Base-by-base conservation (phyloP, 2,888 invertebrate species). In the Neoascia interrupta region DNA sequence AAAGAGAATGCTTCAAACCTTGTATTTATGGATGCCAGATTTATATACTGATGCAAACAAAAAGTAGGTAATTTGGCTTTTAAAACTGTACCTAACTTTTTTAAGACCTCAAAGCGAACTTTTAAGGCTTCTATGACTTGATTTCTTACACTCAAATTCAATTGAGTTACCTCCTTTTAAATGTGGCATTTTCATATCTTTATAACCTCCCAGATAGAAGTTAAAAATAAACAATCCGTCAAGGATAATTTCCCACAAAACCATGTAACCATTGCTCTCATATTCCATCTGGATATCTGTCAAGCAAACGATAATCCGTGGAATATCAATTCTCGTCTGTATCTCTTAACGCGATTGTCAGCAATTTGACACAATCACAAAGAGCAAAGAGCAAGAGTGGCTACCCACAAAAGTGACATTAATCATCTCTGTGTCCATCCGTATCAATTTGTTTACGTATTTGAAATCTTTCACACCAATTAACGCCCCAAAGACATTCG, bases 401-500 rank as follows among this genome's bases (percentile, higher is more conserved):
- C 31, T 18, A 31, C 53, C 61, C 53, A 60, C 60, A 53, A 8
- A 63, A 31, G 49, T 58, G 72, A 60, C 63, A 60, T 76, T 58
- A 19, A 72, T 76, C 64, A 66, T 76, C 64, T 58, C 37, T 60
- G 18, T 68, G 72, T 79, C 72, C 72, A 49, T 61, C 45, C 51
- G 61, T 61, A 56, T 26, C 41, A 51, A 73, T 73, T 73, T 79
- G 79, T 79, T 79, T 79, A 79, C 51, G 56, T 68, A 56, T 61
- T 68, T 45, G 37, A 53, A 68, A 68, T 73, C 54, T 61, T 79
- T 66, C 73, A 79, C 73, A 61, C 79, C 79, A 79, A 79, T 79
- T 79, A 79, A 68, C 79, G 61, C 54, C 60, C 60, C 79, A 31
- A 79, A 73, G 76, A 76, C 60, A 76, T 72, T 76, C 64, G 64